phyloP scores from a whole-genome alignment of 2,888 invertebrate genomes.

The Lysandra bellargus region DNA sequence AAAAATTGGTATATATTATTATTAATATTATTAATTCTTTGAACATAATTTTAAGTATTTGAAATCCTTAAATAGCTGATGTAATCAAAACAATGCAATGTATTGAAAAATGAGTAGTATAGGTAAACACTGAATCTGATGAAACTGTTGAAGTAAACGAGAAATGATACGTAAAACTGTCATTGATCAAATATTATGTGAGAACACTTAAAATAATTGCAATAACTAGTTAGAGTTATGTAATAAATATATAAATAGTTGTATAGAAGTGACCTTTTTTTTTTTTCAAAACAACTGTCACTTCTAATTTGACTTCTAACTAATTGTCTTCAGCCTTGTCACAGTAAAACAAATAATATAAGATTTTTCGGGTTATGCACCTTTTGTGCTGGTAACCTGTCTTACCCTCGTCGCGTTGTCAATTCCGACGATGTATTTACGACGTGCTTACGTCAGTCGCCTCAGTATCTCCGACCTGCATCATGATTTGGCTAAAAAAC shows the following conservation, averaged over 20 bases:
- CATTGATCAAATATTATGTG: neutral
- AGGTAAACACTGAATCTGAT: neutral
- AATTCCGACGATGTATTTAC: conserved; percentile 10
- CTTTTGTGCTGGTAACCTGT: neutral
- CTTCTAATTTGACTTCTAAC: neutral
- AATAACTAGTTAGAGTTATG: neutral
- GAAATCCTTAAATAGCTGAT: neutral
- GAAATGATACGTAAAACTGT: neutral
- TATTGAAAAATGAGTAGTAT: neutral
- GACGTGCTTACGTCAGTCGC: conserved; percentile 19
- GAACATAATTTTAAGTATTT: neutral
- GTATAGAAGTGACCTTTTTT: neutral
- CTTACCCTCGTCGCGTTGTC: conserved; percentile 5
- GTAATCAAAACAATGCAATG: neutral
- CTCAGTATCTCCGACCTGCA: conserved; percentile 20
- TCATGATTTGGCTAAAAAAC: conserved; percentile 12
- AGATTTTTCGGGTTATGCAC: neutral
- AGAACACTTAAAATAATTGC: neutral
- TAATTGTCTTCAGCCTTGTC: neutral
- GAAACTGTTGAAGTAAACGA: neutral
- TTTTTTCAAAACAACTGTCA: neutral
- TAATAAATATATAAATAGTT: neutral
- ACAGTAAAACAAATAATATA: neutral
- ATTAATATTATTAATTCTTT: neutral
- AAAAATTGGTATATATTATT: no score